These are phyloP conservation scores for Alviniconcha strummeri DNA, from an alignment of 2,888 invertebrate genomes.

Conservation along the genomic window DNA sequence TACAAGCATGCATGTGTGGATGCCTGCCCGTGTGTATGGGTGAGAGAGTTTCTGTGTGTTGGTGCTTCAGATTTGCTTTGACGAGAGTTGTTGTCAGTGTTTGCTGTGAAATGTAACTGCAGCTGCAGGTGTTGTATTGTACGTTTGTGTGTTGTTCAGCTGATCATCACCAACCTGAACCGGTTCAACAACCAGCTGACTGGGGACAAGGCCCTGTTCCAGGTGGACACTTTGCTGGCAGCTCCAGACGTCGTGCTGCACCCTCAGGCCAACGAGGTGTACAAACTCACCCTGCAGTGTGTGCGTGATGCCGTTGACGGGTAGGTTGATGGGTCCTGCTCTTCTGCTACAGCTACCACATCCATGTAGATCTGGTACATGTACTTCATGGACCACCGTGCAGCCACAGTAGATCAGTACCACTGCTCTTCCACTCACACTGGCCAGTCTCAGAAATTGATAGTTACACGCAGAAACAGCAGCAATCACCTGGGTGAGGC, in stretches of 20 bases:
- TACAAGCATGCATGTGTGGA: too few species aligned
- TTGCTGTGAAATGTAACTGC: too few species aligned
- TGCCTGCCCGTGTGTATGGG: too few species aligned
- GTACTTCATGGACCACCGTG: too few species aligned
- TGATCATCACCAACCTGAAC: conserved; percentile 83
- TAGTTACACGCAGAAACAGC: too few species aligned
- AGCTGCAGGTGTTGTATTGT: not conserved
- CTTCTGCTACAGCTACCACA: not conserved
- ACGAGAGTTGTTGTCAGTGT: too few species aligned
- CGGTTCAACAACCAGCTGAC: conserved; percentile 80
- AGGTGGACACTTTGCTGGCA: conserved; percentile 85
- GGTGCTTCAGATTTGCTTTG: too few species aligned
- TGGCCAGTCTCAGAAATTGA: too few species aligned
- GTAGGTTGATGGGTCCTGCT: conserved; percentile 69
- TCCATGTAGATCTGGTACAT: not conserved
- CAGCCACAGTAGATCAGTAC: too few species aligned
- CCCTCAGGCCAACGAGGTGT: conserved; percentile 85
- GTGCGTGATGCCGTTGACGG: conserved; percentile 86
- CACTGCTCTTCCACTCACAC: too few species aligned
- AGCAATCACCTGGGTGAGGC: too few species aligned
- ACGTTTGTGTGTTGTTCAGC: conserved; percentile 48
- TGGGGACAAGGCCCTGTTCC: conserved; percentile 81
- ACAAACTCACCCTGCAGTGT: conserved; percentile 84
- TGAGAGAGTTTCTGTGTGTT: too few species aligned
- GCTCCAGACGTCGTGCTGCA: conserved; percentile 85